Evolutionary conservation across 2,888 invertebrate genomes (phyloP).

Genomic region (Dicycla oo): DNA sequence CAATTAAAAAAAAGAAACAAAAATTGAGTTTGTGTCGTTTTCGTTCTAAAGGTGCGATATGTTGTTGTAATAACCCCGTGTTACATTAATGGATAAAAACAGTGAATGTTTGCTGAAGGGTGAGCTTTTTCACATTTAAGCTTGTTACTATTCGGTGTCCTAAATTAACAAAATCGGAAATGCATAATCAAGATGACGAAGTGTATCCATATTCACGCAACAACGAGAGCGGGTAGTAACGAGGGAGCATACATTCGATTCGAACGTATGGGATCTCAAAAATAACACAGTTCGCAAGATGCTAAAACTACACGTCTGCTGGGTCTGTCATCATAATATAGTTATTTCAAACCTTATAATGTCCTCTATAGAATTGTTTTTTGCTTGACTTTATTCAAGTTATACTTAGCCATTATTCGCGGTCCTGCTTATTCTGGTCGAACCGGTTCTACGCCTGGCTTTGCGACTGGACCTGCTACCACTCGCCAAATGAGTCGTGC

Average conservation of each 20-base stretch:
- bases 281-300: conserved; percentile 76
- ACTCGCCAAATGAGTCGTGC: conserved; percentile 84
- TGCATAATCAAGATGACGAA: background rate
- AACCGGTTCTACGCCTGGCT: conserved; percentile 86
- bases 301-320: conserved; percentile 71
- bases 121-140: background rate
- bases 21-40: too few species aligned
- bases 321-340: conserved; percentile 44
- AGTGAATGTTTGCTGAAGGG: background rate
- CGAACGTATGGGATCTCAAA: conserved; percentile 71
- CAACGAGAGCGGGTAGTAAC: background rate
- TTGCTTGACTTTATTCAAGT: conserved; percentile 67
- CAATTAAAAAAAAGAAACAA: too few species aligned
- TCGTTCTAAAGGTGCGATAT: too few species aligned
- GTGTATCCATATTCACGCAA: background rate
- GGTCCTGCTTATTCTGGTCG: conserved; percentile 86
- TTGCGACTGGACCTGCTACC: conserved; percentile 87
- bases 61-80: background rate
- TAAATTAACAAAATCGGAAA: background rate
- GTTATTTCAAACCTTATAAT: conserved; percentile 72
- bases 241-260: conserved; percentile 40
- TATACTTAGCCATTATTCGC: conserved; percentile 80
- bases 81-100: background rate
- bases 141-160: background rate
- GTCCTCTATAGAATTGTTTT: conserved; percentile 71